Conservation (phyloP, 2,113 vertebrate species). For the Esox niger region DNA sequence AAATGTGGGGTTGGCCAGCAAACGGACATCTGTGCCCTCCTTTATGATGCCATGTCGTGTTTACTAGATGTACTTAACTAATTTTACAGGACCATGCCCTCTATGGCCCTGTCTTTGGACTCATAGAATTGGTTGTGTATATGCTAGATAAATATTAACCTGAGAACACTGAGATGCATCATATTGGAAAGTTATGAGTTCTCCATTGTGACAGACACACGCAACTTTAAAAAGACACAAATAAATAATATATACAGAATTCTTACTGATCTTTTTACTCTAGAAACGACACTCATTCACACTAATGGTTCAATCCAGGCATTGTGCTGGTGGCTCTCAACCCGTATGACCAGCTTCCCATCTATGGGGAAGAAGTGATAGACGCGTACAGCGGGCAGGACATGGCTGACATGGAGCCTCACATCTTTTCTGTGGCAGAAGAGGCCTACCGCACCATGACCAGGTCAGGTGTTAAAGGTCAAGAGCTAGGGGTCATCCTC, state of each 20-base stretch:
- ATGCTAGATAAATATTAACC: constrained; percentile 13
- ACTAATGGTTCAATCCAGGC: constrained; percentile 53
- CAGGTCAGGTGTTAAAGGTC: constrained; percentile 58
- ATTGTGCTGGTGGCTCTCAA: constrained; percentile 79
- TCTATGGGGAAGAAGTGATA: constrained; percentile 79
- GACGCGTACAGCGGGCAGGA: constrained; percentile 79
- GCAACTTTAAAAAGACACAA: too few relatives aligned
- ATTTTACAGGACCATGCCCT: constrained; percentile 33
- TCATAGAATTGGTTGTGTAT: constrained; percentile 9
- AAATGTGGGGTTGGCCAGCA: not conserved
- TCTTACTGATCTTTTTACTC: too few relatives aligned
- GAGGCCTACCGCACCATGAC: constrained; percentile 77
- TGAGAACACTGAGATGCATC: not conserved
- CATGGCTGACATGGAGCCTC: constrained; percentile 77
- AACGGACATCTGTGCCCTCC: constrained; percentile 25
- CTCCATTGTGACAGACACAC: too few relatives aligned
- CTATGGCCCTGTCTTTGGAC: not conserved
- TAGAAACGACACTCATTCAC: too few relatives aligned
- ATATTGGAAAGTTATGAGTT: not conserved
- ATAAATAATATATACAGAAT: too few relatives aligned
- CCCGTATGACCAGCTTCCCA: constrained; percentile 75
- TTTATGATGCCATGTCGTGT: constrained; percentile 22
- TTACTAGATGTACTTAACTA: constrained; percentile 56
- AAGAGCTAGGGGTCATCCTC: not conserved
- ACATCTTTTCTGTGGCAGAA: constrained; percentile 79